Percentiles rank a stretch among this genome's conserved stretches.
These are phyloP conservation scores for Ceyx melanurus DNA, from an alignment of 2,113 vertebrate genomes.

Conservation along the genomic window DNA sequence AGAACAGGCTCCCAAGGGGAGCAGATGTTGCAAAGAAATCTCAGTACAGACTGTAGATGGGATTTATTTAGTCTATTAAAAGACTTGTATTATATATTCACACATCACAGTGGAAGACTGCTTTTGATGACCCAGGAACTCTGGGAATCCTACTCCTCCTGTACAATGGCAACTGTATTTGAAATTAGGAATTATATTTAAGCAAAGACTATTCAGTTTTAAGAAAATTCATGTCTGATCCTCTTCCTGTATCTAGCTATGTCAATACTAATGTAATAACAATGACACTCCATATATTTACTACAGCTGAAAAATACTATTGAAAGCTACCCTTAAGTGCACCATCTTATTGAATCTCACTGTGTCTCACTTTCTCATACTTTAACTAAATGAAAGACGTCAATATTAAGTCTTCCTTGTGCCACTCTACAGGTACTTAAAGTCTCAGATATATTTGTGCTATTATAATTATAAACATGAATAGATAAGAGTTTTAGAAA, in stretches of 20 bases:
- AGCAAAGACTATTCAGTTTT: neutral
- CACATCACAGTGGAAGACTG: neutral
- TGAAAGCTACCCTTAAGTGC: neutral
- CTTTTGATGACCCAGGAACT: neutral
- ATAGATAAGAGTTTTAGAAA: neutral
- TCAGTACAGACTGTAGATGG: neutral
- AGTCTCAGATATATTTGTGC: neutral
- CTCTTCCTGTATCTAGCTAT: neutral
- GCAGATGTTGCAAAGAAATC: neutral
- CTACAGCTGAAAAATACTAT: neutral
- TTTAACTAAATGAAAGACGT: neutral
- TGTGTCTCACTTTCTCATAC: neutral
- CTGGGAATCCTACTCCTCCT: neutral
- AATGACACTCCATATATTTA: neutral
- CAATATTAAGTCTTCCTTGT: neutral
- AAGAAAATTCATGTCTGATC: neutral
- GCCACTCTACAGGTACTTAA: neutral
- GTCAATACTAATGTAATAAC: neutral
- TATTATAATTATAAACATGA: neutral
- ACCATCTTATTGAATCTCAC: neutral
- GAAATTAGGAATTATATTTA: slow-evolving; percentile 6
- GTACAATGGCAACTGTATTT: neutral
- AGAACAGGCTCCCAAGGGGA: neutral
- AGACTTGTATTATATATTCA: neutral
- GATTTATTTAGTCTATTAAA: neutral